Evolutionary conservation across 2,888 invertebrate genomes (phyloP).

Genomic region (Sesia bembeciformis): DNA sequence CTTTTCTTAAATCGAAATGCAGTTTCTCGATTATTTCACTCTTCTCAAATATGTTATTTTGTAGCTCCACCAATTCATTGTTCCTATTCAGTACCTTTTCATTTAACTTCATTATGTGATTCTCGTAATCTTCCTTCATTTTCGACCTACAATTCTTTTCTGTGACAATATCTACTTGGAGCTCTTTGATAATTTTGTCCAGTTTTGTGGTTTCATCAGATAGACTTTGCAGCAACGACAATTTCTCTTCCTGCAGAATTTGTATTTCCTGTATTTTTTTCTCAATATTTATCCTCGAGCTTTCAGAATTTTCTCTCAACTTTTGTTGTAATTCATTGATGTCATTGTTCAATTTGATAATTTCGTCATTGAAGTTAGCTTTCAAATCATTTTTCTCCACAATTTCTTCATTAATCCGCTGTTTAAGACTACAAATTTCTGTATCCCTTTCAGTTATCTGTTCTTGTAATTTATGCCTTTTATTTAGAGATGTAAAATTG

Average conservation of each 20-base stretch:
- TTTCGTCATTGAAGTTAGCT: conserved; percentile 33
- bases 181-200: conserved; percentile 31
- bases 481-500: conserved; percentile 27
- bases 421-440: conserved; percentile 21
- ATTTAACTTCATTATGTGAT: conserved; percentile 48
- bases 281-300: conserved; percentile 33
- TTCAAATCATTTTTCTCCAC: conserved; percentile 15
- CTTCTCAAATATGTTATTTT: conserved; percentile 45
- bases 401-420: not conserved
- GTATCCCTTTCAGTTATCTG: conserved; percentile 38
- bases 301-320: conserved; percentile 35
- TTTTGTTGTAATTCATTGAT: conserved; percentile 51
- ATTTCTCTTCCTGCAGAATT: conserved; percentile 51
- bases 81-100: conserved; percentile 56
- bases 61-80: conserved; percentile 55
- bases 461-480: conserved; percentile 26
- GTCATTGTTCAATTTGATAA: conserved; percentile 45
- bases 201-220: conserved; percentile 44
- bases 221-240: conserved; percentile 42
- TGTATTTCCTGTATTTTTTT: conserved; percentile 46
- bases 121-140: conserved; percentile 48
- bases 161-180: conserved; percentile 34
- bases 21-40: conserved; percentile 46
- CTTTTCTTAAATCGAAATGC: conserved; percentile 35
- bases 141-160: conserved; percentile 39